Percentiles rank a stretch among this genome's conserved stretches.
These are phyloP conservation scores for Pao palembangensis DNA, from an alignment of 2,113 vertebrate species.

Conservation along the genomic window DNA sequence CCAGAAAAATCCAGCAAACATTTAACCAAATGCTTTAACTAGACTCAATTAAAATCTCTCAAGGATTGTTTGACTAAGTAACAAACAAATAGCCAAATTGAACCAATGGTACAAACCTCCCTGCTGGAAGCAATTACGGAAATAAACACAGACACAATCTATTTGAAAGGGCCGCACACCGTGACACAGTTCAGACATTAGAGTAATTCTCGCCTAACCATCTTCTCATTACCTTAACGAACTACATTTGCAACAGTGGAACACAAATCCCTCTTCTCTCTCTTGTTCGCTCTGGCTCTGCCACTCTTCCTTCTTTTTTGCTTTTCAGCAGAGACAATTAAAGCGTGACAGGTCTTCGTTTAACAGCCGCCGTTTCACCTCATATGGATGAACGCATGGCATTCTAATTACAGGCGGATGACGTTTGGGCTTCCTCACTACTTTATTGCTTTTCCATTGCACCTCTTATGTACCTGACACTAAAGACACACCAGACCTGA, in stretches of 20 bases:
- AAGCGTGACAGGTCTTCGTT: conserved; percentile 75
- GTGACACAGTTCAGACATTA: conserved; percentile 32
- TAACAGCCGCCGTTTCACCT: conserved; percentile 71
- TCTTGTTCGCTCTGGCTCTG: conserved; percentile 1
- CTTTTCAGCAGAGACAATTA: conserved; percentile 75
- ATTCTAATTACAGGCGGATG: conserved; percentile 72
- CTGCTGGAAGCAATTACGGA: conserved; percentile 38
- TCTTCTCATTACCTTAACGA: conserved; percentile 41
- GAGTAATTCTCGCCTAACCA: conserved; percentile 30
- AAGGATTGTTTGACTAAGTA: conserved; percentile 35
- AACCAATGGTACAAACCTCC: conserved; percentile 17
- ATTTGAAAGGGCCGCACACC: conserved; percentile 43
- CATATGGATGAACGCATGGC: conserved; percentile 72
- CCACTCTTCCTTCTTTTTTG: conserved; percentile 21
- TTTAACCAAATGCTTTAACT: conserved; percentile 9
- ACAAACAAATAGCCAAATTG: conserved; percentile 35
- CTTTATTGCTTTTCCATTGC: conserved; percentile 64
- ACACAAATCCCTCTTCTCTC: conserved; percentile 24
- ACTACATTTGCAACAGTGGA: conserved; percentile 46
- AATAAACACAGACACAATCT: conserved; percentile 36
- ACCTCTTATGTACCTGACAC: conserved; percentile 73
- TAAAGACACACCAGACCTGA: conserved; percentile 63
- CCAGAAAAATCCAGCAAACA: not conserved
- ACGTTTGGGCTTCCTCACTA: conserved; percentile 53
- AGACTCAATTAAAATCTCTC: conserved; percentile 40